Conservation (phyloP, 2,888 invertebrate genomes). For the Chrysina gloriosa region DNA sequence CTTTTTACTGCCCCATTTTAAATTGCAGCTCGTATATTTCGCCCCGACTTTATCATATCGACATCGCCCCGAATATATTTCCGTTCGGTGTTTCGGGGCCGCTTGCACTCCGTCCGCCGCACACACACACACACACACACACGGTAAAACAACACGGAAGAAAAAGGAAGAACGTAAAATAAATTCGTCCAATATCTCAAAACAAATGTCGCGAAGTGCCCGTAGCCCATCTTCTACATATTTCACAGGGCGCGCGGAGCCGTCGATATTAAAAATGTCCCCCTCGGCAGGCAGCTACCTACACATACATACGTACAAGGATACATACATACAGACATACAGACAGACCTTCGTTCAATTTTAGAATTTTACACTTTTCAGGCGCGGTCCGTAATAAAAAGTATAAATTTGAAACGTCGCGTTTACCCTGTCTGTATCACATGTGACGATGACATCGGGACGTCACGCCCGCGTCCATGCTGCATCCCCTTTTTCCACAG, state of each 20-base stretch:
- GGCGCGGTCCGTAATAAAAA: conserved; percentile 54
- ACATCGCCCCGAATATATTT: conserved; percentile 6
- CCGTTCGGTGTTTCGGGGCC: neutral
- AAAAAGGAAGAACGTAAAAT: conserved; percentile 37
- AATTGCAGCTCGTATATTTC: conserved; percentile 29
- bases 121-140: conserved; percentile 5
- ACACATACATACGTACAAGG: no score
- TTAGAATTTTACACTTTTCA: conserved; percentile 60
- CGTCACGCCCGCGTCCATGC: conserved; percentile 49
- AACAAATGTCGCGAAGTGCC: conserved; percentile 50
- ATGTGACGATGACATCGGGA: conserved; percentile 54
- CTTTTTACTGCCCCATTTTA: neutral
- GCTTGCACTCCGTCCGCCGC: neutral
- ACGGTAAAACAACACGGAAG: neutral
- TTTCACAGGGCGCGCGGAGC: conserved; percentile 48
- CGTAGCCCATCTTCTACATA: conserved; percentile 50
- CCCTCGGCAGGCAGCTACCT: no score
- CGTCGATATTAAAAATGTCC: conserved; percentile 55
- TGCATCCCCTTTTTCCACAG: neutral
- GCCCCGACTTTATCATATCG: conserved; percentile 10
- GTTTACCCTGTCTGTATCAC: conserved; percentile 49
- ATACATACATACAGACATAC: conserved; percentile 13
- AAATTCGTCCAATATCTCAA: conserved; percentile 49
- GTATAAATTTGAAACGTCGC: conserved; percentile 58
- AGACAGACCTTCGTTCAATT: conserved; percentile 47